Conservation (phyloP, 1,140 invertebrate species). For the Colletes gigas region DNA sequence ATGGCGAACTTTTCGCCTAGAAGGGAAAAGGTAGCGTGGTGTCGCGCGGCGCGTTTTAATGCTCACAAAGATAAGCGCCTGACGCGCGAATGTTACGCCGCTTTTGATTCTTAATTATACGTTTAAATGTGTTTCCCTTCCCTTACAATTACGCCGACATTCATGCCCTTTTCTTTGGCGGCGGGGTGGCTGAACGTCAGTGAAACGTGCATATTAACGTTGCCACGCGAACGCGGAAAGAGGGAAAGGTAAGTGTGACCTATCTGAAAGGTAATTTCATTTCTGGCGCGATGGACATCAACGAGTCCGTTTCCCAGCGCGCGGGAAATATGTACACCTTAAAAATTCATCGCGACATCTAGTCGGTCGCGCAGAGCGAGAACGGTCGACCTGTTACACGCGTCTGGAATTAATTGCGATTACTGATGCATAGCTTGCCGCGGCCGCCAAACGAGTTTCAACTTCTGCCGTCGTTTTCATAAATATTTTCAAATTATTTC, state of each 20-base stretch:
- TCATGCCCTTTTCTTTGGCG: constrained; percentile 1
- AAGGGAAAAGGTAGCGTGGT: not conserved
- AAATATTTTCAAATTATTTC: not conserved
- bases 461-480: too few species aligned
- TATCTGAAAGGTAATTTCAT: constrained; percentile 38
- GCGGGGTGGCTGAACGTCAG: constrained; percentile 1
- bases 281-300: constrained; percentile 31
- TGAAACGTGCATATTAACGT: constrained; percentile 31
- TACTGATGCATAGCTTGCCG: not conserved
- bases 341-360: constrained; percentile 36
- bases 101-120: constrained; percentile 35
- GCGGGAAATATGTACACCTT: constrained; percentile 18
- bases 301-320: constrained; percentile 34
- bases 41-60: not conserved
- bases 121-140: constrained; percentile 16
- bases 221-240: constrained; percentile 9
- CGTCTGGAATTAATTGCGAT: constrained; percentile 19
- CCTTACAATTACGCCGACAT: constrained; percentile 5
- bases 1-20: not conserved
- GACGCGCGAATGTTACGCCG: not conserved
- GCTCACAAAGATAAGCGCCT: not conserved
- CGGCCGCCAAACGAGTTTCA: not conserved
- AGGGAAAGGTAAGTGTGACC: not conserved
- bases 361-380: not conserved
- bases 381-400: constrained; percentile 15